Conservation (phyloP, 2,888 invertebrate species). For the Rugalucina vietnamica region DNA sequence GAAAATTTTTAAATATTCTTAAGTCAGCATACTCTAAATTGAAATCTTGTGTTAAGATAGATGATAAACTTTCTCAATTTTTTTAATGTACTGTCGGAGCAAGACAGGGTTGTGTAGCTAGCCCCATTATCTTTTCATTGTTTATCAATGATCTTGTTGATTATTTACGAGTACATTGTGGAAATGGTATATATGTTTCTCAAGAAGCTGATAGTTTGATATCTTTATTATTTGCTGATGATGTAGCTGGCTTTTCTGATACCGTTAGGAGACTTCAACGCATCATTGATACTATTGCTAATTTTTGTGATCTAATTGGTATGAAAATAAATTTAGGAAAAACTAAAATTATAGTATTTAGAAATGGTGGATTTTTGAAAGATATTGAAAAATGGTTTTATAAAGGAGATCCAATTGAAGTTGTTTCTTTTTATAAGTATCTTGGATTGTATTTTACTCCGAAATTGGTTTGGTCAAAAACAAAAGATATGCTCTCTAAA, state of each 20-base stretch:
- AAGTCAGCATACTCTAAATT: neutral
- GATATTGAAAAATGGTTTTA: neutral
- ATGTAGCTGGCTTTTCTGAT: constrained; percentile 1
- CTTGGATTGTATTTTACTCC: constrained; percentile 13
- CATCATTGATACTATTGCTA: neutral
- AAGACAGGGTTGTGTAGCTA: neutral
- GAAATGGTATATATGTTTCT: neutral
- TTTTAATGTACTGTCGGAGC: constrained; percentile 7
- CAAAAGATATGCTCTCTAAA: neutral
- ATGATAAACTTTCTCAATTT: neutral
- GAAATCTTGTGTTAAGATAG: neutral
- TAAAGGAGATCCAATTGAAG: neutral
- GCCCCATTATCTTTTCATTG: neutral
- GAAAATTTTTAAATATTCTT: neutral
- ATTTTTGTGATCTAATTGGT: neutral
- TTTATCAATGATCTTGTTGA: constrained; percentile 5
- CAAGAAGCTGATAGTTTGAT: neutral
- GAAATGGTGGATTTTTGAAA: neutral
- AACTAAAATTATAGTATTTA: neutral
- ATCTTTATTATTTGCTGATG: constrained; percentile 11
- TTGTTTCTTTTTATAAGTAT: constrained; percentile 8
- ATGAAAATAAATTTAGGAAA: neutral
- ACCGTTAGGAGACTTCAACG: neutral
- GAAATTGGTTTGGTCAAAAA: neutral
- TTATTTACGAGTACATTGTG: neutral